Conservation (phyloP, 1,140 invertebrate species). For the Conopomorpha cramerella region DNA sequence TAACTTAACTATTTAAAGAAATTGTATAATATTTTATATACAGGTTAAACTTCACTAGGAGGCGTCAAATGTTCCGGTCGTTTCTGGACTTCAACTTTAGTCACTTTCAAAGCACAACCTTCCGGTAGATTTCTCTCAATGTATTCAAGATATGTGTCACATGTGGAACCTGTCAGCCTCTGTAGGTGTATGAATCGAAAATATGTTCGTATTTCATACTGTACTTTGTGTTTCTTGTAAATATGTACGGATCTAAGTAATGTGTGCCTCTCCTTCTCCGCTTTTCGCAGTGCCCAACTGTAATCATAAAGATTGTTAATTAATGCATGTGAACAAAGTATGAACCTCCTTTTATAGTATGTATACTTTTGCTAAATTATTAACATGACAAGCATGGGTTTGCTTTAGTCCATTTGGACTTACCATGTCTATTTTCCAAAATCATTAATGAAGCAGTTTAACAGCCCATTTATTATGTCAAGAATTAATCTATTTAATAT, state of each 20-base stretch:
- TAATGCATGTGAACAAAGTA: too few relatives aligned
- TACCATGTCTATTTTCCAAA: too few relatives aligned
- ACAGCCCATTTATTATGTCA: too few relatives aligned
- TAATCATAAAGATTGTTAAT: constrained; percentile 18
- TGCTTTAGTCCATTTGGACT: too few relatives aligned
- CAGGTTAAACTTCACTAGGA: constrained; percentile 24
- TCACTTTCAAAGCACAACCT: constrained; percentile 94
- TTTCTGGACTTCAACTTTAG: constrained; percentile 73
- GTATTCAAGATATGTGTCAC: constrained; percentile 95
- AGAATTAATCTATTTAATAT: too few relatives aligned
- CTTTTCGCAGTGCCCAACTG: constrained; percentile 75
- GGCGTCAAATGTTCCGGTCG: constrained; percentile 60
- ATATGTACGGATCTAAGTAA: constrained; percentile 88
- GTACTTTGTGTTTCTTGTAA: constrained; percentile 92
- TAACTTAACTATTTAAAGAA: constrained; percentile 1
- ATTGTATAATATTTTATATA: constrained; percentile 9
- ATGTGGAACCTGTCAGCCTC: constrained; percentile 90
- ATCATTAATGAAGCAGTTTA: too few relatives aligned
- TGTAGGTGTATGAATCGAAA: constrained; percentile 83
- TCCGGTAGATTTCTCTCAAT: constrained; percentile 96
- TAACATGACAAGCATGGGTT: too few relatives aligned
- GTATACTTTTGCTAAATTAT: too few relatives aligned
- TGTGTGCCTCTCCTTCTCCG: constrained; percentile 75
- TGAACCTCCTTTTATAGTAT: too few relatives aligned
- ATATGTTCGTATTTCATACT: constrained; percentile 96